Evolutionary conservation across 2,888 invertebrate genomes (phyloP).

Genomic region (Eupithecia abbreviata): DNA sequence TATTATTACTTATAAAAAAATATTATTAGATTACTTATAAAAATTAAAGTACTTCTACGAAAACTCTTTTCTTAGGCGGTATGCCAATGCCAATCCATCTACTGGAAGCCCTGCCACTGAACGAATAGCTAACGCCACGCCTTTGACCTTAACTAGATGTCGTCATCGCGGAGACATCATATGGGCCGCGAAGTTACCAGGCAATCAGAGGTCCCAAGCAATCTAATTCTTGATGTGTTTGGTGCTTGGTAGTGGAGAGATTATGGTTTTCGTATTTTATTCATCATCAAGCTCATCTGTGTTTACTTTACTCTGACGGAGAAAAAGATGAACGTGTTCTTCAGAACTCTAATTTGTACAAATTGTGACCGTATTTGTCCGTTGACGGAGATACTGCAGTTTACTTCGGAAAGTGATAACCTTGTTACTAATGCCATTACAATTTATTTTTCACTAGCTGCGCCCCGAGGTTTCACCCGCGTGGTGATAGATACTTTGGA

Average conservation of each 20-base stretch:
- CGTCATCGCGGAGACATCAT: constrained; percentile 58
- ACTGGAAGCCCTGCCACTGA: background rate
- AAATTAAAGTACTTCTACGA: too few relatives aligned
- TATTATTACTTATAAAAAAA: background rate
- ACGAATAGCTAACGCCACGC: background rate
- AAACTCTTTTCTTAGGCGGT: too few relatives aligned
- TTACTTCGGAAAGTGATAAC: constrained; percentile 37
- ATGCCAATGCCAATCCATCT: background rate
- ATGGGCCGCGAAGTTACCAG: constrained; percentile 75
- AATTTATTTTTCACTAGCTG: too few relatives aligned
- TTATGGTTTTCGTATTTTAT: background rate
- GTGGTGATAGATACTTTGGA: too few relatives aligned
- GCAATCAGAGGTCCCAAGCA: constrained; percentile 47
- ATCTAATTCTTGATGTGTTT: background rate
- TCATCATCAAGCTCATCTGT: background rate
- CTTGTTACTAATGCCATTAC: too few relatives aligned
- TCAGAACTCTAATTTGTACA: background rate
- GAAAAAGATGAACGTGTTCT: background rate
- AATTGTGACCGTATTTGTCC: background rate
- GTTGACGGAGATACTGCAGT: constrained; percentile 35
- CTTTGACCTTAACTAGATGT: background rate
- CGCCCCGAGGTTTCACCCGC: too few relatives aligned
- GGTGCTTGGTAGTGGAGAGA: background rate
- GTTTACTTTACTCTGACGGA: too few relatives aligned
- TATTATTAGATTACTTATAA: too few relatives aligned